Evolutionary conservation across 2,113 vertebrate genomes (phyloP), one percentile per base, ranked within the genome.

Genomic region (Canis aureus): DNA sequence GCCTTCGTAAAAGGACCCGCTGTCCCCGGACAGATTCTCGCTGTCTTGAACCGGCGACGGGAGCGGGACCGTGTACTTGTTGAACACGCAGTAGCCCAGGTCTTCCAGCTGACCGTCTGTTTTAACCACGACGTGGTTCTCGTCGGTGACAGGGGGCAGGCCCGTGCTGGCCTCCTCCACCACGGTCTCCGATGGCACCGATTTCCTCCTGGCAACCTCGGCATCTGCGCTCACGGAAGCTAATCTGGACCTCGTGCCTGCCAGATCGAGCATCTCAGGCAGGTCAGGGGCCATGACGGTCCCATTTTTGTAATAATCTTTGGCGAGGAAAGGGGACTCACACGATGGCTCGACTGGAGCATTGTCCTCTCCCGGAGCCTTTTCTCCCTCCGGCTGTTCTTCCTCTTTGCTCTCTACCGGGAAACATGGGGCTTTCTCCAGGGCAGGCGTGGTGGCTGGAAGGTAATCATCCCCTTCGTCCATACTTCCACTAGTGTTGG

Each of bases 51-150:
- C 99, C 87, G 99, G 99, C 38, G 99, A 99, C 10, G 99, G 99
- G 93, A 99, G 99, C 3, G 99, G 99, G 22, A 99, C 99, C 9
- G 99, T 99, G 98, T 99, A 99, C 97, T 99, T 99, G 98, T 99
- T 99, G 96, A 99, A 99, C 96, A 99, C 99, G 98, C 99, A 99
- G 97, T 99, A 99, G 81, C 99, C 99, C 97, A 99, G 98, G 89
- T 99, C 99, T 98, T 99, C 99, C 3, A 99, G 96, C 80, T 99
- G 99, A 97, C 99, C 99, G 67, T 99, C 99, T 81, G 99, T 99
- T 98, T 99, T 99, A 93, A 99, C 98, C 27, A 98, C 97, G 64
- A 99, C 96, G 0, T 99, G 99, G 98, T 99, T 99, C 81, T 99
- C 99, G 82, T 99, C 99, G 27, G 99, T 98, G 91, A 99, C 98